phyloP scores from a whole-genome alignment of 2,888 invertebrate genomes.

The Xestia rhomboidea region DNA sequence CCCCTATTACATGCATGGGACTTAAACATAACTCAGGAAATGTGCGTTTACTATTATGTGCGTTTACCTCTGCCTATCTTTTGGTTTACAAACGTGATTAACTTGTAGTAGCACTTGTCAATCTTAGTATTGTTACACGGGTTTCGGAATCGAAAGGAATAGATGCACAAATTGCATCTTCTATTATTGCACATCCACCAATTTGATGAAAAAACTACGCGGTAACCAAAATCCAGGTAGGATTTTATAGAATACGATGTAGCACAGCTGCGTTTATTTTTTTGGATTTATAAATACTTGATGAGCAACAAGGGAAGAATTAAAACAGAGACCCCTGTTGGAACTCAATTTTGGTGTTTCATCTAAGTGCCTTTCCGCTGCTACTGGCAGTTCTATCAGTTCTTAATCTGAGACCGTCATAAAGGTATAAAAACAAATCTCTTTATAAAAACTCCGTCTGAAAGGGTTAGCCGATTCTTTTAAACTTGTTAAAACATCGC shows the following conservation, averaged over 20 bases:
- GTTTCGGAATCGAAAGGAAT: background rate
- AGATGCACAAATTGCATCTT: no score
- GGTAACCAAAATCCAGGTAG: no score
- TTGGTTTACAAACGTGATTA: background rate
- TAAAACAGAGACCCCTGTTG: background rate
- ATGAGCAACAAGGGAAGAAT: no score
- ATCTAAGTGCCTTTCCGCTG: background rate
- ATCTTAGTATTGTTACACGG: background rate
- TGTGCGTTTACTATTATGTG: background rate
- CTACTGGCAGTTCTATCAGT: slow-evolving; percentile 8
- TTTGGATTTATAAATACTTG: background rate
- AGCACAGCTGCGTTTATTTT: background rate
- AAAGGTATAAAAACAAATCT: slow-evolving; percentile 50
- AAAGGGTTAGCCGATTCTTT: slow-evolving; percentile 62
- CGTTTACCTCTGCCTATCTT: background rate
- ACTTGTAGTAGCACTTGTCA: background rate
- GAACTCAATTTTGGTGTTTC: background rate
- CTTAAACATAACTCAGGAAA: background rate
- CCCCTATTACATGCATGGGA: background rate
- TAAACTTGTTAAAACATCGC: slow-evolving; percentile 62
- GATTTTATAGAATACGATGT: no score
- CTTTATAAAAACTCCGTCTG: slow-evolving; percentile 48
- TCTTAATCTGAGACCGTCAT: slow-evolving; percentile 17
- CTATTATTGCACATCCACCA: no score
- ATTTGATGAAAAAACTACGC: no score